Evolutionary conservation across 2,888 invertebrate genomes (phyloP), one percentile per base, ranked within the genome.

Genomic region (Homarus gammarus): DNA sequence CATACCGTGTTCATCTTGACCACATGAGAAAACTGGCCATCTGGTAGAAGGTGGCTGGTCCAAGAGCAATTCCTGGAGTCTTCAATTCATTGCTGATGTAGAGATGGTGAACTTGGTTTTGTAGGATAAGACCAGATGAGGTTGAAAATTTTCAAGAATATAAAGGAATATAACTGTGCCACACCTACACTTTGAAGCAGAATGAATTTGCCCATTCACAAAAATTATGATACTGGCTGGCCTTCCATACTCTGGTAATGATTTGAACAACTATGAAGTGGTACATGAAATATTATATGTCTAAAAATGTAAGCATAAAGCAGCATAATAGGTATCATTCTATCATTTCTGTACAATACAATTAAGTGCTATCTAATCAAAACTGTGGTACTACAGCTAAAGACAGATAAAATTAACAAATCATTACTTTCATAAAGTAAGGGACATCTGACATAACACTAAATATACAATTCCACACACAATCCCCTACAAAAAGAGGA

Each of bases 261-360:
- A 89, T 84, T 84, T 84, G 77, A 89, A 89, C 83, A 84, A 70
- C 84, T 84, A 84, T 84, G 83, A 78, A 89, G 84, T 84, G 68
- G 83, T 81, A 82, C 83, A 84, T 83, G 88, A 84, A 79, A 84
- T 83, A 75, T 75, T 49, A 44, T 49, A 44, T 75, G 51, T 82
- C 83, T 89, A 68, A 77, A 88, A 89, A 89, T 89, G 75, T 70
- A 89, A 89, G 84, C 83, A 78, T 73, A 84, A 88, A 89, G 88
- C 88, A 78, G 88, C 83, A 84, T 83, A 89, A 77, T 89, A 89
- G 77, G 84, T 84, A 89, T 70, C 44, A 83, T 86, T 86, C 88
- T 88, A 89, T 77, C 70, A 78, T 89, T 88, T 89, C 88, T 89
- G 88, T 89, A 89, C 88, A 86, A 70, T 86, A 86, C 86, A 89